Percentiles rank a stretch among this genome's conserved stretches.
Conservation (phyloP, 2,888 invertebrate genomes). For the Miltochrista miniata region DNA sequence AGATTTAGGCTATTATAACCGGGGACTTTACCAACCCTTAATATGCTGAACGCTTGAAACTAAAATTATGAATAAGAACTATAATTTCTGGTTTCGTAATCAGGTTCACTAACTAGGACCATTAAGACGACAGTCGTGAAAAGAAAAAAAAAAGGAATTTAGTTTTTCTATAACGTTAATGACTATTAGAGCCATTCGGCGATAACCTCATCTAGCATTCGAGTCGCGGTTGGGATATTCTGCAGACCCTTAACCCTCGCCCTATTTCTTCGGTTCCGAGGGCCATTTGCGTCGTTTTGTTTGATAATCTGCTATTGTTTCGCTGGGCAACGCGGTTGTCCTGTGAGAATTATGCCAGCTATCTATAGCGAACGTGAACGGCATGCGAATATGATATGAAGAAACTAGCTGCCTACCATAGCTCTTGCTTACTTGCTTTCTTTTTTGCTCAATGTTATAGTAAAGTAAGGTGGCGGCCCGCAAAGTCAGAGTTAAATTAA, state of each 20-base stretch:
- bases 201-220: constrained; percentile 76
- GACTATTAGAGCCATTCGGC: constrained; percentile 46
- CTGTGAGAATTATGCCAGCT: constrained; percentile 79
- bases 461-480: no score
- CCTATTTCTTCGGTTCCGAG: constrained; percentile 72
- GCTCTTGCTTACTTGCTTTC: constrained; percentile 22
- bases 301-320: constrained; percentile 83
- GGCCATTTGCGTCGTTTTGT: constrained; percentile 81
- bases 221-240: constrained; percentile 72
- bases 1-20: no score
- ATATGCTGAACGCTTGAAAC: no score
- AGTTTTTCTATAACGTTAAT: constrained; percentile 36
- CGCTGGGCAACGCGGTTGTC: constrained; percentile 68
- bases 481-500: no score
- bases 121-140: not conserved
- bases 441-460: constrained; percentile 13
- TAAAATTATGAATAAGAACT: no score
- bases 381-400: constrained; percentile 73
- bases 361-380: constrained; percentile 76
- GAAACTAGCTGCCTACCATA: constrained; percentile 44
- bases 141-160: constrained; percentile 6
- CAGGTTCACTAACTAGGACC: no score
- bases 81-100: no score
- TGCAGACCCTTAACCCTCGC: constrained; percentile 76
- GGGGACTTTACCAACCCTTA: no score